Evolutionary conservation across 2,113 vertebrate genomes (phyloP).

Genomic region (Okapia johnstoni): DNA sequence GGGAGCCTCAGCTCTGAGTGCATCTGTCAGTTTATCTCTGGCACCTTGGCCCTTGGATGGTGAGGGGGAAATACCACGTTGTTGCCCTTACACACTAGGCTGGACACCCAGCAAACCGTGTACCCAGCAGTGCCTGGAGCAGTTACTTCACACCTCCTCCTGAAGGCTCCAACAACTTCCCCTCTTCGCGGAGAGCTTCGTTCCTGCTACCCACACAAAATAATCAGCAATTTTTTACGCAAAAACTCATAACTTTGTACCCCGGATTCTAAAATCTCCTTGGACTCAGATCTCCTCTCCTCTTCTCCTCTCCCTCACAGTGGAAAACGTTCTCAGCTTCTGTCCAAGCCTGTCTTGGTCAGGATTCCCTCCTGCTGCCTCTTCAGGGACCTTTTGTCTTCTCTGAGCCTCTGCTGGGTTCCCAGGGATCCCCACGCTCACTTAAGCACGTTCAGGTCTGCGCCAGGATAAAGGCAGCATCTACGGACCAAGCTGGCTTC

Average conservation of each 20-base stretch:
- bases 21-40: not conserved
- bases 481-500: not conserved
- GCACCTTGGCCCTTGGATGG: not conserved
- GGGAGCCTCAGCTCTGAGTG: not conserved
- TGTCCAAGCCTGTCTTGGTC: not conserved
- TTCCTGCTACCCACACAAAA: not conserved
- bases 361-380: not conserved
- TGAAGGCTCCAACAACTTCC: not conserved
- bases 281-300: too few species aligned
- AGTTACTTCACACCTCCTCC: not conserved
- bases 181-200: not conserved
- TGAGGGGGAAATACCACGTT: not conserved
- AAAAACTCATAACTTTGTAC: not conserved
- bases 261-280: not conserved
- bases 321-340: not conserved
- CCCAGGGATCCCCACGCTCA: not conserved
- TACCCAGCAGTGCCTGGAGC: not conserved
- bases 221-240: not conserved
- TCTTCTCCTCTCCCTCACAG: accelerated
- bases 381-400: not conserved
- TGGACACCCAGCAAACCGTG: not conserved
- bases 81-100: not conserved
- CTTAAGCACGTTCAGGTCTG: not conserved
- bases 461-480: not conserved
- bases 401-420: not conserved